A percentile compares a stretch with the other conserved stretches of the same genome.
phyloP scores from a whole-genome alignment of 2,888 invertebrate species.

The Empis stercorea region DNA sequence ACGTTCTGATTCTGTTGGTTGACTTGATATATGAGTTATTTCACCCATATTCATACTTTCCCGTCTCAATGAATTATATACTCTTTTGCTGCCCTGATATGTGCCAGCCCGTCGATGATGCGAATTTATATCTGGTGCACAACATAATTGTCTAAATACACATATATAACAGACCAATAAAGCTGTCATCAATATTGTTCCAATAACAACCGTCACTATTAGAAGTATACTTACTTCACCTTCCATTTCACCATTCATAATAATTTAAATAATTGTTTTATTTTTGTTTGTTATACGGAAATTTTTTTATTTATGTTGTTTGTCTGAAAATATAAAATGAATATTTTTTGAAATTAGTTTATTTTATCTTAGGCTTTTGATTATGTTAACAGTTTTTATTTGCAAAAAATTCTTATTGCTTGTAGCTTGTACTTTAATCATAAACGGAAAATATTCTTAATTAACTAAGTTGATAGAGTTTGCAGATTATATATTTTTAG shows the following conservation, averaged over 20 bases:
- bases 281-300: no score
- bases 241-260: slow-evolving; percentile 32
- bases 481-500: no score
- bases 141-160: slow-evolving; percentile 50
- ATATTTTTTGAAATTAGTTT: no score
- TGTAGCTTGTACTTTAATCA: no score
- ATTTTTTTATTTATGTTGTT: no score
- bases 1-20: slow-evolving; percentile 47
- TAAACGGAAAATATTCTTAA: no score
- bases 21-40: slow-evolving; percentile 44
- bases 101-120: slow-evolving; percentile 14
- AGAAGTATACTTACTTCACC: slow-evolving; percentile 46
- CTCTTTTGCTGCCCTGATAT: slow-evolving; percentile 10
- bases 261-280: no score
- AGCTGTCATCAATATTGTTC: slow-evolving; percentile 46
- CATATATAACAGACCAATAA: slow-evolving; percentile 54
- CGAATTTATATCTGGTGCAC: slow-evolving; percentile 38
- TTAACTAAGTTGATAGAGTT: no score
- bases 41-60: slow-evolving; percentile 49
- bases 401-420: no score
- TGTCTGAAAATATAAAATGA: no score
- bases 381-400: no score
- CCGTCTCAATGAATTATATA: slow-evolving; percentile 19
- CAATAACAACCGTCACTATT: slow-evolving; percentile 45
- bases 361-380: no score